Conservation (phyloP, 2,888 invertebrate genomes). For the Apomyelois bistriatella region DNA sequence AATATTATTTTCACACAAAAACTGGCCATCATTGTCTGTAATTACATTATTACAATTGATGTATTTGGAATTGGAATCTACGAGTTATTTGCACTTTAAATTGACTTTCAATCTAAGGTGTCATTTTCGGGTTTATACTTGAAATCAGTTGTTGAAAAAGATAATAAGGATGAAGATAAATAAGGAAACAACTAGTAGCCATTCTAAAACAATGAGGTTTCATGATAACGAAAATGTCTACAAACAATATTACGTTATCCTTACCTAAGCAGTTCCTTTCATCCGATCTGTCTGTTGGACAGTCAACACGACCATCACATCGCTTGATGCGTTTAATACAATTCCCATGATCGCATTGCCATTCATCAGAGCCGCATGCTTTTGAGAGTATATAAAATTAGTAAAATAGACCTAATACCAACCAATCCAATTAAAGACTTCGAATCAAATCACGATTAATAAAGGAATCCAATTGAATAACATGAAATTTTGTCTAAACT, state of each 20-base stretch:
- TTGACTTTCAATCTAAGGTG: too few relatives aligned
- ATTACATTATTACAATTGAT: constrained; percentile 32
- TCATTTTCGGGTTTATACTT: too few relatives aligned
- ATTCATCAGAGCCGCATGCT: constrained; percentile 85
- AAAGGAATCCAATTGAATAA: too few relatives aligned
- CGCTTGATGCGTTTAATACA: constrained; percentile 81
- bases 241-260: constrained; percentile 22
- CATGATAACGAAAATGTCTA: too few relatives aligned
- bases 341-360: constrained; percentile 86
- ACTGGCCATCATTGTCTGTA: constrained; percentile 47
- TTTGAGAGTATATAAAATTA: constrained; percentile 32
- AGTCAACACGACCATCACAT: constrained; percentile 85
- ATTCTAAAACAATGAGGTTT: too few relatives aligned
- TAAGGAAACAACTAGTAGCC: too few relatives aligned
- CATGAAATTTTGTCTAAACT: too few relatives aligned
- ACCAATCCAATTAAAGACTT: background rate
- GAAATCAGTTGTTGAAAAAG: too few relatives aligned
- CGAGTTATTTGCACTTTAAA: too few relatives aligned
- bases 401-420: background rate
- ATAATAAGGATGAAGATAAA: too few relatives aligned
- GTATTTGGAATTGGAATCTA: too few relatives aligned
- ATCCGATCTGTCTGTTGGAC: constrained; percentile 85
- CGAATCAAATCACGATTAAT: background rate
- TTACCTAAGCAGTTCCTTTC: constrained; percentile 84
- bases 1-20: background rate